A percentile compares a stretch with the other conserved stretches of the same genome.
Conservation (phyloP, 2,113 vertebrate genomes). For the Pavo muticus region DNA sequence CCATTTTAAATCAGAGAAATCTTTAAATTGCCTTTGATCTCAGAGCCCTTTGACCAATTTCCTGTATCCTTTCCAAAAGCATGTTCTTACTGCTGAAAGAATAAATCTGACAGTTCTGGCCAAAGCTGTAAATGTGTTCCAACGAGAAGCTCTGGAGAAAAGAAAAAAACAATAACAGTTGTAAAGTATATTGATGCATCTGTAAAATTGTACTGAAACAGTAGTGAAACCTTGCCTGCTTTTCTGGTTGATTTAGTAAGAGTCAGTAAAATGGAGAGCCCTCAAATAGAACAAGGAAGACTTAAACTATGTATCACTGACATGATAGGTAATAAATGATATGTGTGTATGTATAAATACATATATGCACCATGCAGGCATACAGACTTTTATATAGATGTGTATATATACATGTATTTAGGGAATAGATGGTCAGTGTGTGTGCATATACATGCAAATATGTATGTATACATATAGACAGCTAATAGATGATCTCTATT, state of each 20-base stretch:
- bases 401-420: no score
- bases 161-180: background rate
- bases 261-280: background rate
- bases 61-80: background rate
- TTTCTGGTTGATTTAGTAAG: background rate
- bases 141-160: background rate
- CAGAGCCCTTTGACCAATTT: background rate
- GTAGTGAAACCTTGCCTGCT: background rate
- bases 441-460: no score
- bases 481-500: background rate
- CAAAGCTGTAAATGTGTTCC: background rate
- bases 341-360: background rate
- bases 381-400: no score
- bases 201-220: background rate
- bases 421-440: no score
- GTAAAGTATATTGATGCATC: background rate
- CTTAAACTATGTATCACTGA: background rate
- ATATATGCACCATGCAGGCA: no score
- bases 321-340: background rate
- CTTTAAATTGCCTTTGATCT: background rate
- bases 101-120: background rate
- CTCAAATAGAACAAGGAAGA: background rate
- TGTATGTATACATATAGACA: background rate
- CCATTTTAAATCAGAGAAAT: background rate
- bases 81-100: background rate